phyloP scores from a whole-genome alignment of 1,140 invertebrate species.

The Dendrolimus kikuchii region DNA sequence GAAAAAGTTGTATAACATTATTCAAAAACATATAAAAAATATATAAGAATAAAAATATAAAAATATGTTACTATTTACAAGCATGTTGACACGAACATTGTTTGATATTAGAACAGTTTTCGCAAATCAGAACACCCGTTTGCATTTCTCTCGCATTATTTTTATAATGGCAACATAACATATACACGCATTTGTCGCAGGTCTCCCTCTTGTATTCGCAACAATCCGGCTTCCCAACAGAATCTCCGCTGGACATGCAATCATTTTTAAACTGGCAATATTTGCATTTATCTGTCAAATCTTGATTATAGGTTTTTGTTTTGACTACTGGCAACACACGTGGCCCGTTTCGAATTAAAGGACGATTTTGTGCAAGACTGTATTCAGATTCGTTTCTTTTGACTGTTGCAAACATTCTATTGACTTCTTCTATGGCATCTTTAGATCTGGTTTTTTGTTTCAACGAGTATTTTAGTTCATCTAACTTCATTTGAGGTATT shows the following conservation, averaged over 20 bases:
- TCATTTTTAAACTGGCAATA: constrained; percentile 29
- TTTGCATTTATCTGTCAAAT: constrained; percentile 16
- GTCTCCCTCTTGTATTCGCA: constrained; percentile 17
- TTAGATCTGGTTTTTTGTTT: constrained; percentile 51
- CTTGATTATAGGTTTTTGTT: constrained; percentile 14
- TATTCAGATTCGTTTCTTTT: constrained; percentile 21
- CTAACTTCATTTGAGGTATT: constrained; percentile 59
- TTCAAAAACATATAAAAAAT: constrained; percentile 1
- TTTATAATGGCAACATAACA: constrained; percentile 31
- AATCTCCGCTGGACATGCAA: constrained; percentile 50
- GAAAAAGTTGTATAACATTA: too few species aligned
- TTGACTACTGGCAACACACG: constrained; percentile 55
- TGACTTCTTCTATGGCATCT: constrained; percentile 56
- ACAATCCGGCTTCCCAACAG: constrained; percentile 20
- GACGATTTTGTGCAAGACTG: constrained; percentile 32
- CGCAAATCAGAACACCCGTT: constrained; percentile 13
- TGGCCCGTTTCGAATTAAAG: constrained; percentile 41
- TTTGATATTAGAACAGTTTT: constrained; percentile 13
- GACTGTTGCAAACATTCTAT: constrained; percentile 57
- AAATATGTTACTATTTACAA: neutral
- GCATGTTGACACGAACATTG: constrained; percentile 2
- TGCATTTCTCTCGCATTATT: constrained; percentile 11
- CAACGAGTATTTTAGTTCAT: constrained; percentile 46
- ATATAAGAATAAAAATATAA: constrained; percentile 1
- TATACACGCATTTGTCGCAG: constrained; percentile 23